These are phyloP conservation scores for Selenia dentaria DNA, from an alignment of 2,888 invertebrate genomes.

Conservation along the genomic window DNA sequence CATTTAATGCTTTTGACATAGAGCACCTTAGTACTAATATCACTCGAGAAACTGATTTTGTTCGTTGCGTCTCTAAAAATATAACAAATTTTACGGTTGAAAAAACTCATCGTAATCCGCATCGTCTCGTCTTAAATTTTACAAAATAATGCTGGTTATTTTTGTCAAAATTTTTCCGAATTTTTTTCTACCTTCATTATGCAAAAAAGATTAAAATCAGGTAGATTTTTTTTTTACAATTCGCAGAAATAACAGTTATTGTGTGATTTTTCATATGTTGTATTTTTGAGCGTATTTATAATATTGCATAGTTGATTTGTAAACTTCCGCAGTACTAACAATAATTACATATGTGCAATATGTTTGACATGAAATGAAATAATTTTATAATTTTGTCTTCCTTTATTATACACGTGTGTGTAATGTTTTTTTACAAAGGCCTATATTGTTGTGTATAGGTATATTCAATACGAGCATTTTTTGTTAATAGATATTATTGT, in stretches of 20 bases:
- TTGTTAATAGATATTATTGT: conserved; percentile 43
- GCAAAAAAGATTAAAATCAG: no score
- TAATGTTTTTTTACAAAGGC: conserved; percentile 53
- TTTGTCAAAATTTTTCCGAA: no score
- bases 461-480: conserved; percentile 56
- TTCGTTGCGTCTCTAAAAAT: conserved; percentile 5
- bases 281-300: conserved; percentile 9
- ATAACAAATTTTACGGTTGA: background rate
- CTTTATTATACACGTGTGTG: conserved; percentile 42
- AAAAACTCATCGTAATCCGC: background rate
- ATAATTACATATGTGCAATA: conserved; percentile 46
- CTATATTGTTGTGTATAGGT: conserved; percentile 45
- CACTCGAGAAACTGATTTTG: background rate
- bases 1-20: conserved; percentile 34
- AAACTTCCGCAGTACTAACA: background rate
- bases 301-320: no score
- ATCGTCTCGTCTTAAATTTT: no score
- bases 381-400: conserved; percentile 54
- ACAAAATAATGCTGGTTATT: no score
- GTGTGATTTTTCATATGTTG: no score
- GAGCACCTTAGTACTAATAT: conserved; percentile 6
- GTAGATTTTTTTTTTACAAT: no score
- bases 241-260: no score
- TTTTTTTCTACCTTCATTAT: no score
- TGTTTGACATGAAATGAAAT: conserved; percentile 41